phyloP scores from a whole-genome alignment of 2,113 vertebrate genomes.

The Gymnobelideus leadbeateri region DNA sequence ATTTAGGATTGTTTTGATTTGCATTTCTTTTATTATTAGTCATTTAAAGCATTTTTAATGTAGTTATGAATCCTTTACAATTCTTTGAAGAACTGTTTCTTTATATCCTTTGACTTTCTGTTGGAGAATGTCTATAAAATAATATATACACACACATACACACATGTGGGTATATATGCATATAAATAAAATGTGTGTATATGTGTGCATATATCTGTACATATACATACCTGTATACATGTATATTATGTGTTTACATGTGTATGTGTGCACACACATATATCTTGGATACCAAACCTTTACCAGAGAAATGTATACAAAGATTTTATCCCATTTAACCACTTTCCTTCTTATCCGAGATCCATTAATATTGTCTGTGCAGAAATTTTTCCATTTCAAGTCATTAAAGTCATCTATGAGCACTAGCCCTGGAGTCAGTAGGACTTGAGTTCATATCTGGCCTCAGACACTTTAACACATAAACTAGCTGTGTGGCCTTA shows the following conservation, averaged over 20 bases:
- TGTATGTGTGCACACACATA: too few relatives aligned
- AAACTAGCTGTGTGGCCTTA: too few relatives aligned
- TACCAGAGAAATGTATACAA: neutral
- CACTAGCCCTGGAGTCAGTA: too few relatives aligned
- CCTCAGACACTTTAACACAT: too few relatives aligned
- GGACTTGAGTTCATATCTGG: too few relatives aligned
- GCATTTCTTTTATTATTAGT: neutral
- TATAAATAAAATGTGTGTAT: too few relatives aligned
- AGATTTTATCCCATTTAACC: neutral
- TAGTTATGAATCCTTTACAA: neutral
- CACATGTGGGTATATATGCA: too few relatives aligned
- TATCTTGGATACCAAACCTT: neutral
- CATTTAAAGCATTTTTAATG: neutral
- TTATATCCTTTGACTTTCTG: neutral
- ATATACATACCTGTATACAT: too few relatives aligned
- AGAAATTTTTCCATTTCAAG: neutral
- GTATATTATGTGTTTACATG: too few relatives aligned
- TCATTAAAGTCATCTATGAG: neutral
- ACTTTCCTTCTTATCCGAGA: neutral
- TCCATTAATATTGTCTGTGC: neutral
- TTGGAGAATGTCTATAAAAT: neutral
- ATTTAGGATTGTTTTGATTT: neutral
- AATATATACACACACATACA: too few relatives aligned
- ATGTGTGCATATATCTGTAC: too few relatives aligned
- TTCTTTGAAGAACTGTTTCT: neutral